Percentiles rank a stretch among this genome's conserved stretches.
phyloP scores from a whole-genome alignment of 1,140 invertebrate species.

The Paraescarpia echinospica region DNA sequence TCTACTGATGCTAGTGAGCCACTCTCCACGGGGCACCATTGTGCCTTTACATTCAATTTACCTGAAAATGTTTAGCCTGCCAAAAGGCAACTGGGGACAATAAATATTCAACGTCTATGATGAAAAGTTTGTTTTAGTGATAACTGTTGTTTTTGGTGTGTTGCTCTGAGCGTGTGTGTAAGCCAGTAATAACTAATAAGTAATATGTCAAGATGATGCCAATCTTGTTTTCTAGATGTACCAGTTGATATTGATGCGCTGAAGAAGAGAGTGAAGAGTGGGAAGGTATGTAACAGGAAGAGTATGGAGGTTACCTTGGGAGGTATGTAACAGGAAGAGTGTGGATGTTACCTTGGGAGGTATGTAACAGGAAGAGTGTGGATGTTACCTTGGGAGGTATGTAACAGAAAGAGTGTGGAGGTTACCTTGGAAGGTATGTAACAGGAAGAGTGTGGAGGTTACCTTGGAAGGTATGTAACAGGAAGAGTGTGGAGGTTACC shows the following conservation, averaged over 20 bases:
- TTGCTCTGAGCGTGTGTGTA: no score
- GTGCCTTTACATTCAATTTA: no score
- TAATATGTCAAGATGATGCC: background rate
- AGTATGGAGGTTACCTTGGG: background rate
- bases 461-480: constrained; percentile 41
- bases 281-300: constrained; percentile 44
- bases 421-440: constrained; percentile 55
- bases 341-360: no score
- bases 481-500: constrained; percentile 74
- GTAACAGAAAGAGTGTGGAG: constrained; percentile 70
- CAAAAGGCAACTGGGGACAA: no score
- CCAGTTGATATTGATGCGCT: constrained; percentile 68
- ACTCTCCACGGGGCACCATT: no score
- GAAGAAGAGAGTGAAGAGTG: constrained; percentile 74
- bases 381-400: no score
- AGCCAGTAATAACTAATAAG: background rate
- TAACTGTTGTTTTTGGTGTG: no score
- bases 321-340: constrained; percentile 59
- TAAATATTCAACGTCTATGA: no score
- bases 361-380: constrained; percentile 13
- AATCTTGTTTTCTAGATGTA: constrained; percentile 26
- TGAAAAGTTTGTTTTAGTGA: no score
- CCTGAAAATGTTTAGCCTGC: no score
- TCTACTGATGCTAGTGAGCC: no score
- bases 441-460: background rate